Percentiles rank a stretch among this genome's conserved stretches.
These are phyloP conservation scores for Trachymyrmex cornetzi DNA, from an alignment of 1,140 invertebrate species.

Conservation along the genomic window DNA sequence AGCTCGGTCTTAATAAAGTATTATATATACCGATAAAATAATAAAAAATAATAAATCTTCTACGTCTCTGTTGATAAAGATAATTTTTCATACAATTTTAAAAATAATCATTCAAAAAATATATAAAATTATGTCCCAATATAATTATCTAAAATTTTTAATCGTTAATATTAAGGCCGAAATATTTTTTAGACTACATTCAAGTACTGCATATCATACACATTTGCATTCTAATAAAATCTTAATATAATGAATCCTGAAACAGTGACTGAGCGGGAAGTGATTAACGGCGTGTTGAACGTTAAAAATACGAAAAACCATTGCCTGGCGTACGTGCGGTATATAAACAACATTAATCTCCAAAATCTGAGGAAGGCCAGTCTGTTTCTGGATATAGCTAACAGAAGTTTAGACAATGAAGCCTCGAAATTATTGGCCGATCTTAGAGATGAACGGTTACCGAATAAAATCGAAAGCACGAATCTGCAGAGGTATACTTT, in stretches of 20 bases:
- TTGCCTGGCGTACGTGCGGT: constrained; percentile 97
- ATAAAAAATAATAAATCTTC: constrained; percentile 3
- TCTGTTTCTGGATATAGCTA: constrained; percentile 97
- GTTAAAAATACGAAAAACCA: constrained; percentile 98
- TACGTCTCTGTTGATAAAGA: not conserved
- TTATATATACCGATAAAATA: not conserved
- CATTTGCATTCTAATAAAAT: not conserved
- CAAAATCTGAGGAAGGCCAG: constrained; percentile 97
- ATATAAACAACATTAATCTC: constrained; percentile 99
- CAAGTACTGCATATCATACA: not conserved
- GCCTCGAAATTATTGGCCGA: constrained; percentile 96
- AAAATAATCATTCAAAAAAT: not conserved
- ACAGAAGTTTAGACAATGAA: constrained; percentile 97
- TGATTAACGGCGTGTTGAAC: constrained; percentile 97
- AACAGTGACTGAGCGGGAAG: constrained; percentile 98
- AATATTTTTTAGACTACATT: not conserved
- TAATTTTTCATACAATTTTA: constrained; percentile 9
- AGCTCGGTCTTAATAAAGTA: not conserved
- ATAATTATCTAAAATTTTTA: constrained; percentile 18
- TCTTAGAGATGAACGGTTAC: constrained; percentile 95
- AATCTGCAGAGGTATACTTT: constrained; percentile 93
- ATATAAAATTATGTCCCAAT: not conserved
- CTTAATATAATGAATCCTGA: constrained; percentile 1
- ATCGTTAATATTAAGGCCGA: not conserved
- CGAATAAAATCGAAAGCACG: constrained; percentile 94